Evolutionary conservation across 2,113 vertebrate species (phyloP), one percentile per base, ranked within the genome.

Genomic region (Gnathonemus longibarbis): DNA sequence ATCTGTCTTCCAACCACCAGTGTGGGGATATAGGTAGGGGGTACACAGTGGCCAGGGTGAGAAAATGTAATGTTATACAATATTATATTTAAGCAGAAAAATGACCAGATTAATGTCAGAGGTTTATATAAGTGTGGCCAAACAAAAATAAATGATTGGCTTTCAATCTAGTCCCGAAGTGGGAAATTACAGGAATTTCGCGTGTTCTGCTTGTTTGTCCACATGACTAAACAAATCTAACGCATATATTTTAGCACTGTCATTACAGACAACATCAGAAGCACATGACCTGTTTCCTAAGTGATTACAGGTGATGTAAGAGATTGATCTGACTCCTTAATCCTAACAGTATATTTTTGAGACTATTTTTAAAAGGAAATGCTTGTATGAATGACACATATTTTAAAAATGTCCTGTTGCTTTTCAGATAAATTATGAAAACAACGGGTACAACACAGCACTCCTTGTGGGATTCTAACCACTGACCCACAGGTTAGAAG

Each of bases 361-460:
- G 6, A 80, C 8, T 42, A 80, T 80, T 80, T 80, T 80, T 6
- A 80, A 80, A 80, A 80, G 74, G 35, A 19, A 80, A 80, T 42
- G 74, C 74, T 80, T 80, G 74, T 42, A 80, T 80, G 74, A 80
- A 80, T 80, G 35, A 42, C 74, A 42, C 70, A 77, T 27, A 66
- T 70, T 70, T 70, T 31, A 5, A 15, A 70, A 80, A 80, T 80
- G 74, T 8, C 35, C 35, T 80, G 74, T 80, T 80, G 74, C 74
- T 80, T 42, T 80, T 80, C 39, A 80, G 74, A 42, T 42, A 80
- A 80, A 80, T 42, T 80, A 80, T 80, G 74, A 80, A 80, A 80
- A 80, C 39, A 80, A 42, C 17, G 7, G 74, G 74, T 80, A 39
- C 74, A 17, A 80, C 74, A 6, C 74, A 42, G 74, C 31, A 42